Evolutionary conservation across 1,140 invertebrate species (phyloP).

Genomic region (Conopomorpha cramerella): DNA sequence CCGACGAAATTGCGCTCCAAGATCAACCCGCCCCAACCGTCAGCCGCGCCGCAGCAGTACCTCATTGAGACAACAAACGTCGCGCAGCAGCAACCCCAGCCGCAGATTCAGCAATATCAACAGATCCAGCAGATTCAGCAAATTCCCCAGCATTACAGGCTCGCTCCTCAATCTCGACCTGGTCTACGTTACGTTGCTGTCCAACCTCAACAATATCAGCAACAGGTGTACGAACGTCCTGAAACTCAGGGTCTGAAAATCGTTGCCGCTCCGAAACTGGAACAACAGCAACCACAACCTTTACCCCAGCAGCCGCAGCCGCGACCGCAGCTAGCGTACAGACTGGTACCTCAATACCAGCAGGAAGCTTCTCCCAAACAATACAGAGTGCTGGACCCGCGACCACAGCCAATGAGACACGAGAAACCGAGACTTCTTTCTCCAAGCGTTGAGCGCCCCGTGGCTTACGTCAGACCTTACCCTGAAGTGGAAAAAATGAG

Average conservation of each 20-base stretch:
- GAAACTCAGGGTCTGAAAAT: constrained; percentile 46
- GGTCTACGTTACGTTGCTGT: constrained; percentile 33
- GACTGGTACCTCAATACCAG: constrained; percentile 32
- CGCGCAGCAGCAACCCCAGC: constrained; percentile 29
- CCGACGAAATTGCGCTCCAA: constrained; percentile 38
- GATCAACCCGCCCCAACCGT: constrained; percentile 16
- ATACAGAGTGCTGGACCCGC: constrained; percentile 32
- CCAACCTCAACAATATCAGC: constrained; percentile 15
- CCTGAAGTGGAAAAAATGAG: constrained; percentile 33
- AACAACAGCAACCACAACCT: constrained; percentile 15
- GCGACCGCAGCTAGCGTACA: constrained; percentile 23
- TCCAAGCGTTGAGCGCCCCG: constrained; percentile 30
- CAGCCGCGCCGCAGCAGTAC: constrained; percentile 43
- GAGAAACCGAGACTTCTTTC: constrained; percentile 21
- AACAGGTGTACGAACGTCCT: constrained; percentile 24
- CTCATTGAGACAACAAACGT: constrained; percentile 45
- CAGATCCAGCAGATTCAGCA: constrained; percentile 9
- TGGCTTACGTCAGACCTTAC: constrained; percentile 40
- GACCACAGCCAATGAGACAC: constrained; percentile 21
- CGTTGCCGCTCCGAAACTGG: constrained; percentile 36
- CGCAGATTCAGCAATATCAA: constrained; percentile 5
- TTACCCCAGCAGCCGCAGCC: too few relatives aligned
- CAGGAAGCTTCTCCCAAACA: constrained; percentile 40
- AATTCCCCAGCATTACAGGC: too few relatives aligned
- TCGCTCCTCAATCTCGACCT: too few relatives aligned